Evolutionary conservation across 92 coral and sea anemone genomes (phyloP).

Genomic region (Bergia sp.): DNA sequence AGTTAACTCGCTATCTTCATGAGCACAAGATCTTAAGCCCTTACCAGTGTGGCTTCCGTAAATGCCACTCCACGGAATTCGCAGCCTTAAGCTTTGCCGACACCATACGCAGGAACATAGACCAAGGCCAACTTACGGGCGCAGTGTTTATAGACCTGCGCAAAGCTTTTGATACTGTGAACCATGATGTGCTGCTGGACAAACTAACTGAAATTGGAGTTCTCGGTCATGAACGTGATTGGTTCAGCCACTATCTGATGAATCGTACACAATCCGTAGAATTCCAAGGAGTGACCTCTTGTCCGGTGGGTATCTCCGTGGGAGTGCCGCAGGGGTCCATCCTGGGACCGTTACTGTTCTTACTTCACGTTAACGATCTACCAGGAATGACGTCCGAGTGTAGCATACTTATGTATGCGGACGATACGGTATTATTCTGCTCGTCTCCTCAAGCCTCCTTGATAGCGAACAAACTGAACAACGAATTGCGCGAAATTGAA

Average conservation of each 20-base stretch:
- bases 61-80: slow-evolving; percentile 50
- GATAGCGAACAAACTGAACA: slow-evolving; percentile 22
- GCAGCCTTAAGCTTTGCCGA: slow-evolving; percentile 44
- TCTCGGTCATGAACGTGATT: slow-evolving; percentile 3
- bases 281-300: too few relatives aligned
- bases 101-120: slow-evolving; percentile 34
- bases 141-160: slow-evolving; percentile 48
- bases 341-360: slow-evolving; percentile 38
- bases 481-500: too few relatives aligned
- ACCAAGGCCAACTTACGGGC: slow-evolving; percentile 31
- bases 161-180: slow-evolving; percentile 42
- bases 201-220: slow-evolving; percentile 38
- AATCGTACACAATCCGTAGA: slow-evolving; percentile 15
- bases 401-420: slow-evolving; percentile 36
- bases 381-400: slow-evolving; percentile 9
- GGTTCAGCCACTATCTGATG: slow-evolving; percentile 42
- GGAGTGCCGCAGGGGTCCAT: slow-evolving; percentile 48
- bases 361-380: slow-evolving; percentile 39
- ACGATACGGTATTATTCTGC: neutral
- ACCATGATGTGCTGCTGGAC: slow-evolving; percentile 16
- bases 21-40: slow-evolving; percentile 51
- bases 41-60: slow-evolving; percentile 53
- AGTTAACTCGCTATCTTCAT: slow-evolving; percentile 24
- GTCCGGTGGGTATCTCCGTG: neutral
- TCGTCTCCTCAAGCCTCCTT: neutral